Conservation (phyloP, 1,140 invertebrate genomes). For the Cotesia glomerata region DNA sequence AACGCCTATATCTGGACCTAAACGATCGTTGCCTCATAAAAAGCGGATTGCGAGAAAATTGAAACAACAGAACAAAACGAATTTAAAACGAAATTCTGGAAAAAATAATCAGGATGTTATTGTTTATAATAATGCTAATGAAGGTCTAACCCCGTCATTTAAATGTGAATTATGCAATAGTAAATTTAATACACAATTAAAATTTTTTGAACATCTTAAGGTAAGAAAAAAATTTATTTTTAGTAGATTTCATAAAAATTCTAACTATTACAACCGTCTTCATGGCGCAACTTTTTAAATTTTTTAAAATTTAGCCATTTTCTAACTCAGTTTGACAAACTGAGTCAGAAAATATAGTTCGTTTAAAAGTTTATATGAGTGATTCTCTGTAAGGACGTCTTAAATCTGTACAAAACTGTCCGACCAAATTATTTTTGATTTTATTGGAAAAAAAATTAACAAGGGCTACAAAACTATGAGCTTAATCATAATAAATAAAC, state of each 20-base stretch:
- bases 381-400: too few species aligned
- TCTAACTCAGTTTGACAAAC: too few species aligned
- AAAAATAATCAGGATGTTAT: conserved; percentile 27
- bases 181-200: conserved; percentile 71
- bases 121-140: conserved; percentile 9
- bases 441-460: too few species aligned
- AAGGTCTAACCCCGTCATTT: conserved; percentile 53
- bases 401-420: too few species aligned
- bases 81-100: conserved; percentile 24
- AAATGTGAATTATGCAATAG: conserved; percentile 74
- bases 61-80: conserved; percentile 58
- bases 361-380: too few species aligned
- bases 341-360: too few species aligned
- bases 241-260: neutral
- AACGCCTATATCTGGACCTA: conserved; percentile 51
- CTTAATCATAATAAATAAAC: too few species aligned
- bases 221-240: conserved; percentile 35
- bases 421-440: too few species aligned
- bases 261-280: conserved; percentile 14
- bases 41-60: conserved; percentile 67
- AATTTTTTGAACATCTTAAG: conserved; percentile 82
- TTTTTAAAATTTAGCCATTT: too few species aligned
- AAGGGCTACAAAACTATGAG: too few species aligned
- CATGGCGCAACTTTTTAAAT: conserved; percentile 7
- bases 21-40: conserved; percentile 64